phyloP scores from a whole-genome alignment of 2,113 vertebrate species.

The Budorcas taxicolor region DNA sequence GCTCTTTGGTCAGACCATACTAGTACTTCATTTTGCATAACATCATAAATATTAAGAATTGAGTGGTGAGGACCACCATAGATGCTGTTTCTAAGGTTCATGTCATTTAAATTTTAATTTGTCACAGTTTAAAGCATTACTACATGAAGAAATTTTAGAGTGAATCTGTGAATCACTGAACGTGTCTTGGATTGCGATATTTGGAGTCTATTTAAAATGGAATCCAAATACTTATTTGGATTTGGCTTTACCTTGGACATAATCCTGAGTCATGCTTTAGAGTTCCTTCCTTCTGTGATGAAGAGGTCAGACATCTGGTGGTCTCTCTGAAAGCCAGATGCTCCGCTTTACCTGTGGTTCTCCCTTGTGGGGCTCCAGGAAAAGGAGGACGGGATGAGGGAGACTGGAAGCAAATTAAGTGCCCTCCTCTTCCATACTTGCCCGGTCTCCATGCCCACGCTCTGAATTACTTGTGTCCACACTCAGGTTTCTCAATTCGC shows the following conservation, averaged over 20 bases:
- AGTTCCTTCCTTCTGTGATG: not conserved
- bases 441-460: not conserved
- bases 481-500: not conserved
- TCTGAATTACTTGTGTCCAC: not conserved
- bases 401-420: not conserved
- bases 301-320: not conserved
- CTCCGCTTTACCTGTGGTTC: not conserved
- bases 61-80: not conserved
- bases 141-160: not conserved
- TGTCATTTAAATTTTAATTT: not conserved
- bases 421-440: not conserved
- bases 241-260: not conserved
- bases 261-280: slow-evolving; percentile 62
- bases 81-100: not conserved
- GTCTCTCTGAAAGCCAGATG: not conserved
- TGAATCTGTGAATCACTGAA: not conserved
- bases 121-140: not conserved
- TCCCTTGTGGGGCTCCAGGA: not conserved
- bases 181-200: not conserved
- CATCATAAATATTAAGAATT: not conserved
- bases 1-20: not conserved
- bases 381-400: not conserved
- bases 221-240: not conserved
- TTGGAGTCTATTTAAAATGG: not conserved
- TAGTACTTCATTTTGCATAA: not conserved